Percentiles rank a stretch among this genome's conserved stretches.
Conservation (phyloP, 2,888 invertebrate genomes). For the Papilio gigon region DNA sequence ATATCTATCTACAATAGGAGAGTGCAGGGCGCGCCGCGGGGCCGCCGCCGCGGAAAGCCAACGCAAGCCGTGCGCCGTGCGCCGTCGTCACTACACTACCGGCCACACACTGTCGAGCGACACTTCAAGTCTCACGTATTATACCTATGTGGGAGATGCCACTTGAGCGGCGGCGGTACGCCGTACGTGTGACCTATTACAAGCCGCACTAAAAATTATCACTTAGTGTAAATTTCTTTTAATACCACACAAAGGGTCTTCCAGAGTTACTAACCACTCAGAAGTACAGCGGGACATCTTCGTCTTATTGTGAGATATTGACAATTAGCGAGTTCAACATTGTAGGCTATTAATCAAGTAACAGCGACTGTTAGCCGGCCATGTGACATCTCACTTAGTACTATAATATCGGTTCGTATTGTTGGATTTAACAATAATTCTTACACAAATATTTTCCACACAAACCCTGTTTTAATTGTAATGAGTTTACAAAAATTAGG, state of each 20-base stretch:
- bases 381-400: conserved; percentile 15
- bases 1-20: conserved; percentile 46
- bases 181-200: background rate
- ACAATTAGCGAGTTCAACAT: too few relatives aligned
- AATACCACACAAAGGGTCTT: too few relatives aligned
- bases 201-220: too few relatives aligned
- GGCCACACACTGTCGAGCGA: conserved; percentile 75
- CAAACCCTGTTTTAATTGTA: conserved; percentile 36
- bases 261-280: too few relatives aligned
- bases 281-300: background rate
- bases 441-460: conserved; percentile 30
- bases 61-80: conserved; percentile 70
- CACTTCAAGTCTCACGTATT: conserved; percentile 69
- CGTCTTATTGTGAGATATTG: background rate
- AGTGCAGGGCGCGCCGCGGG: conserved; percentile 56
- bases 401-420: conserved; percentile 47
- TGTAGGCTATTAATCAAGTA: background rate
- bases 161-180: background rate
- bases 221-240: too few relatives aligned
- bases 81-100: conserved; percentile 79
- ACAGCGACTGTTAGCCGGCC: background rate
- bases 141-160: conserved; percentile 44
- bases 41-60: conserved; percentile 72
- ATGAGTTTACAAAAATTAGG: conserved; percentile 28
- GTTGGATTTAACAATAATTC: conserved; percentile 45